Percentiles rank a stretch among this genome's conserved stretches.
Conservation (phyloP, 2,113 vertebrate genomes). For the Leptocoma aspasia region DNA sequence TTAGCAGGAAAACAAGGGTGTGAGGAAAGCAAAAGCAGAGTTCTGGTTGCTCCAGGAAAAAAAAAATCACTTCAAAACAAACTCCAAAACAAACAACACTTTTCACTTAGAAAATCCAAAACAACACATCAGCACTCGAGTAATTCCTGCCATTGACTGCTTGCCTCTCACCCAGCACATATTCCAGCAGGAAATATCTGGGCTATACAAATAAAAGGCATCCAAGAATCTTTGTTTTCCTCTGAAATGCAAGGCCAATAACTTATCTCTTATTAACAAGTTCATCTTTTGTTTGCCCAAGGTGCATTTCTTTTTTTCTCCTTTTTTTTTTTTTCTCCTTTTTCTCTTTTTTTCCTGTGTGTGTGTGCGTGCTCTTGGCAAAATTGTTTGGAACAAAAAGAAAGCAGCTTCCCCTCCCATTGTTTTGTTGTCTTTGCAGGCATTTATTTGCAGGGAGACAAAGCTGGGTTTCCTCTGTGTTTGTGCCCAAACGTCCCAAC, state of each 20-base stretch:
- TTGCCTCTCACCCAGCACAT: neutral
- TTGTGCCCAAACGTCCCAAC: neutral
- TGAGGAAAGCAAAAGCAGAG: neutral
- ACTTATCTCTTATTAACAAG: conserved; percentile 51
- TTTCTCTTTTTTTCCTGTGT: neutral
- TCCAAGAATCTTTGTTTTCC: conserved; percentile 8
- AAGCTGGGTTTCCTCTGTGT: conserved; percentile 33
- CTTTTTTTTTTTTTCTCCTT: neutral
- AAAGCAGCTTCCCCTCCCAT: conserved; percentile 53
- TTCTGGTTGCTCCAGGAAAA: neutral
- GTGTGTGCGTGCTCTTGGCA: neutral
- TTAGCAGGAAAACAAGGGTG: neutral
- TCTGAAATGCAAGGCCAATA: conserved; percentile 29
- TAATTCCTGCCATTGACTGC: conserved; percentile 15
- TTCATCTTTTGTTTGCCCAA: conserved; percentile 32
- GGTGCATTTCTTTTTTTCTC: neutral
- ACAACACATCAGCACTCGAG: neutral
- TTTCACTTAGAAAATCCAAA: neutral
- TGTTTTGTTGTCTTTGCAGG: conserved; percentile 45
- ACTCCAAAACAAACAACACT: conserved; percentile 36
- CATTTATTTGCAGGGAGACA: conserved; percentile 31
- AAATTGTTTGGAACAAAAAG: conserved; percentile 32
- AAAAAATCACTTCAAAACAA: neutral
- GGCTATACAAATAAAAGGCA: neutral
- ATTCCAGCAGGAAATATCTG: conserved; percentile 11